Conservation (phyloP, 2,113 vertebrate genomes). For the Rhinopomastus cyanomelas region DNA sequence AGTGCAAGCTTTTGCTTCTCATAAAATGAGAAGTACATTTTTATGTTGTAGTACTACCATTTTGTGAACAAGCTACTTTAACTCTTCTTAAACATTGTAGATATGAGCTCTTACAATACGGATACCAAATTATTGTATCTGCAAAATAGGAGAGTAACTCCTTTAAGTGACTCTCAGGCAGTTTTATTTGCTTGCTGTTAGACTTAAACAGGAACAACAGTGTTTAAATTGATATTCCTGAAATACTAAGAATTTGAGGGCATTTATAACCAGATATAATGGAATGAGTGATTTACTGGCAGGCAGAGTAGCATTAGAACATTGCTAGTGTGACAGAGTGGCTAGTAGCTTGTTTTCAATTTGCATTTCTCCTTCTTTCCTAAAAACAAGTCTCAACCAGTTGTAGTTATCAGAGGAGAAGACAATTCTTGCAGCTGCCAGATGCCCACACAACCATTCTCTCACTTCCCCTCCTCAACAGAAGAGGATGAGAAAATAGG, state of each 20-base stretch:
- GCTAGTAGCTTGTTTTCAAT: accelerated
- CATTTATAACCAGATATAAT: neutral
- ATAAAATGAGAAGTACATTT: neutral
- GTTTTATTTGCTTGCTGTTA: neutral
- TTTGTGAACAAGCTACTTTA: neutral
- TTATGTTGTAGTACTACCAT: neutral
- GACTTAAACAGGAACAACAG: neutral
- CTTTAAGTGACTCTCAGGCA: neutral
- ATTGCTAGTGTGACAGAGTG: neutral
- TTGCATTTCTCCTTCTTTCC: neutral
- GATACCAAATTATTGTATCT: neutral
- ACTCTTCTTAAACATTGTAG: neutral
- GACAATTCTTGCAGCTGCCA: neutral
- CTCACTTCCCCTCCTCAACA: neutral
- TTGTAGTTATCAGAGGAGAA: neutral
- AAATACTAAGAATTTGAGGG: neutral
- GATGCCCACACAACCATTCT: accelerated
- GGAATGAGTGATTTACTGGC: neutral
- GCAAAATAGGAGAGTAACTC: neutral
- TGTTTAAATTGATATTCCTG: neutral
- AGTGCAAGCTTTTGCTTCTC: neutral
- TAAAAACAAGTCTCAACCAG: neutral
- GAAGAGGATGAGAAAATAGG: neutral
- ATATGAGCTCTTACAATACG: neutral
- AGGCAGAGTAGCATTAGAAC: neutral